These are phyloP conservation scores for Mionectes macconnelli DNA, from an alignment of 2,113 vertebrate species.

Conservation along the genomic window DNA sequence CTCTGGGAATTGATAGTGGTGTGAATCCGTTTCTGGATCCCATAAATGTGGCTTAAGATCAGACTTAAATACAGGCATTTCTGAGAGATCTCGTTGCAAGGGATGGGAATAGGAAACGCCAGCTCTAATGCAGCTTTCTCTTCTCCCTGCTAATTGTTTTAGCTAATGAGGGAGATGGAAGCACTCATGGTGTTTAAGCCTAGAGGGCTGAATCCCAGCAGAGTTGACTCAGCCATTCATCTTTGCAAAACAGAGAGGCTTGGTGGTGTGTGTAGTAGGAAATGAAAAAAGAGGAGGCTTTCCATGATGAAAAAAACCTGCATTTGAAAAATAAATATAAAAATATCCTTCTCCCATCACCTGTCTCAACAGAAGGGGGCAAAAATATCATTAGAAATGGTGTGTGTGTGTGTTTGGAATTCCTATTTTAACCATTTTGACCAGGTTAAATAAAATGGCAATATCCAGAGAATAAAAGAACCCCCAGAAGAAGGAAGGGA, in stretches of 20 bases:
- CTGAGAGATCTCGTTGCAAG: background rate
- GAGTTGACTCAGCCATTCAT: slow-evolving; percentile 40
- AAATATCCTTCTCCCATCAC: background rate
- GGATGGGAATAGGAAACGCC: background rate
- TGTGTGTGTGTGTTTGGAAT: background rate
- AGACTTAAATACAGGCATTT: background rate
- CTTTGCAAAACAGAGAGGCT: background rate
- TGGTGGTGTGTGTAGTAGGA: background rate
- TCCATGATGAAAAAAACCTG: background rate
- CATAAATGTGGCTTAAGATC: background rate
- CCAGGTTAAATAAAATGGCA: background rate
- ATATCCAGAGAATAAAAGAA: background rate
- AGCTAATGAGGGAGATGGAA: slow-evolving; percentile 20
- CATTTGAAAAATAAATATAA: background rate
- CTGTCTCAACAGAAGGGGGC: background rate
- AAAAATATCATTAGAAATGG: background rate
- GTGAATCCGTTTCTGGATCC: background rate
- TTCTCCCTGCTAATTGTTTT: slow-evolving; percentile 33
- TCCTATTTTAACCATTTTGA: background rate
- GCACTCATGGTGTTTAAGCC: background rate
- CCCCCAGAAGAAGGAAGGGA: background rate
- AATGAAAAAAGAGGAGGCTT: background rate
- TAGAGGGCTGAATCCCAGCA: background rate
- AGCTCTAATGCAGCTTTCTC: slow-evolving; percentile 22
- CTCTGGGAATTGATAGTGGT: background rate